Conservation (phyloP, 2,113 vertebrate species). For the Sebastes fasciatus region DNA sequence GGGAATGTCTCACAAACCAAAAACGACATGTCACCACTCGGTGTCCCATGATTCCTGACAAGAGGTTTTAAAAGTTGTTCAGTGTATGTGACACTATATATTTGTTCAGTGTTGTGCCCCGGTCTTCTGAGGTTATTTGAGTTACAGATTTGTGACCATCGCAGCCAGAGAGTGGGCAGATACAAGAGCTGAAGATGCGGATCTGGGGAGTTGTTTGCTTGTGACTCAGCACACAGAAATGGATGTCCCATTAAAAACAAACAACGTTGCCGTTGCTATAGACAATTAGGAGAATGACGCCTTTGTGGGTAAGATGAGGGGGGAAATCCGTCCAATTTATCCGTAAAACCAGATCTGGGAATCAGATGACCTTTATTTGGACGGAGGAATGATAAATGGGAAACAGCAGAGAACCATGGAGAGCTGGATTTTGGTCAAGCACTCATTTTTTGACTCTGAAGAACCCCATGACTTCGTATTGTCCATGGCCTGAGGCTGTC, state of each 20-base stretch:
- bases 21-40: neutral
- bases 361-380: constrained; percentile 55
- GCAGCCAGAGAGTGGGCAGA: neutral
- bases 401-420: neutral
- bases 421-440: neutral
- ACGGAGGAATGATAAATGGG: constrained; percentile 28
- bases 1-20: constrained; percentile 20
- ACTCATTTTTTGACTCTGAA: neutral
- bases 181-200: constrained; percentile 1
- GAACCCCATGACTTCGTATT: neutral
- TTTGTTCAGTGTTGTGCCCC: neutral
- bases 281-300: constrained; percentile 41
- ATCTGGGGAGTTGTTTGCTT: constrained; percentile 12
- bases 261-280: constrained; percentile 58
- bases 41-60: neutral
- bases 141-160: neutral
- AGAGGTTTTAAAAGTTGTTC: neutral
- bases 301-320: constrained; percentile 49
- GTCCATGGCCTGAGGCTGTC: neutral
- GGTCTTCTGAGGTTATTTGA: neutral
- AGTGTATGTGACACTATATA: neutral
- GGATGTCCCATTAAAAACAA: constrained; percentile 49
- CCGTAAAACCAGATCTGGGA: constrained; percentile 39
- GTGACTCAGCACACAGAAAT: constrained; percentile 66
- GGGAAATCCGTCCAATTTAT: constrained; percentile 8